Percentiles rank a stretch among this genome's conserved stretches.
Evolutionary conservation across 35 echinoderm and acorn worm species (phyloP).

Genomic region (Lytechinus pictus): DNA sequence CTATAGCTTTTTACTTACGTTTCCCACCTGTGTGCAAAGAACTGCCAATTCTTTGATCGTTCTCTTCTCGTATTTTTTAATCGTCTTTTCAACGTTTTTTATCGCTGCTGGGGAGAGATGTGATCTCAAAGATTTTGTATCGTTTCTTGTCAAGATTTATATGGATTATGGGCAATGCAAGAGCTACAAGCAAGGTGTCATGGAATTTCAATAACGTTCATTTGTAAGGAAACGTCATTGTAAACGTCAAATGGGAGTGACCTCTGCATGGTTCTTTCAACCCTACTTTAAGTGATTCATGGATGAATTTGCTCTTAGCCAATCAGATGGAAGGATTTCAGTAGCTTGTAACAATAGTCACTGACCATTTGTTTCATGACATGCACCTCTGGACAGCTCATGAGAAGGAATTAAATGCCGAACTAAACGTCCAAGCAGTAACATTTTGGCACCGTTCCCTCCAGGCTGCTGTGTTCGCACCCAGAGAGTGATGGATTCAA

Average conservation of each 20-base stretch:
- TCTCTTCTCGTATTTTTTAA: slow-evolving; percentile 21
- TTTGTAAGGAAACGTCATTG: not conserved
- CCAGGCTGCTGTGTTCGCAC: not conserved
- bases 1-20: not conserved
- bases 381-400: too few relatives aligned
- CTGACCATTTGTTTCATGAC: too few relatives aligned
- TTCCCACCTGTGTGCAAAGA: slow-evolving; percentile 41
- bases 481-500: not conserved
- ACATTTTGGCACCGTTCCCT: not conserved
- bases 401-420: too few relatives aligned
- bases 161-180: not conserved
- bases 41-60: slow-evolving; percentile 10
- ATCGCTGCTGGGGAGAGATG: not conserved
- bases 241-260: not conserved
- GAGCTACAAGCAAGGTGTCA: not conserved
- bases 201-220: not conserved
- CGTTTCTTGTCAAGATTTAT: not conserved
- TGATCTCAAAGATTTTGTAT: not conserved
- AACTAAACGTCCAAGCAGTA: too few relatives aligned
- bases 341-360: too few relatives aligned
- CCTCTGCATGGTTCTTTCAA: not conserved
- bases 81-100: slow-evolving; percentile 9
- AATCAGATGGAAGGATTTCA: too few relatives aligned
- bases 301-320: too few relatives aligned
- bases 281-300: too few relatives aligned